These are phyloP conservation scores for Parelbella ahira DNA, from an alignment of 2,888 invertebrate genomes.

Conservation along the genomic window DNA sequence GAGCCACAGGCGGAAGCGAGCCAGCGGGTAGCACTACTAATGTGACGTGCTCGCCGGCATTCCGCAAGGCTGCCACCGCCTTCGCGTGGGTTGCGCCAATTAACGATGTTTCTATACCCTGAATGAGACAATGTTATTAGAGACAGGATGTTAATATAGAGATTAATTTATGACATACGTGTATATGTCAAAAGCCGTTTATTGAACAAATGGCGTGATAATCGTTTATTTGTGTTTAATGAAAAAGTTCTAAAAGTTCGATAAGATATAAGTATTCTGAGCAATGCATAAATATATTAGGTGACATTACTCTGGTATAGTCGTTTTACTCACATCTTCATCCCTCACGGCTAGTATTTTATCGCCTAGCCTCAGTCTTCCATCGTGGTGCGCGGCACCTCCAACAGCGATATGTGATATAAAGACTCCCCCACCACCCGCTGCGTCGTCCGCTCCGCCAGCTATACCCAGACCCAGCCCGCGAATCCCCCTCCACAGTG, in stretches of 20 bases:
- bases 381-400: constrained; percentile 72
- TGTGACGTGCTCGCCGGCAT: constrained; percentile 72
- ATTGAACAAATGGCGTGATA: no score
- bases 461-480: constrained; percentile 73
- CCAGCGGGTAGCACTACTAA: constrained; percentile 69
- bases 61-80: constrained; percentile 68
- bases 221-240: no score
- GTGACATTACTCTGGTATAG: no score
- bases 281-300: no score
- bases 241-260: no score
- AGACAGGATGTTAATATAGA: no score
- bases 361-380: constrained; percentile 72
- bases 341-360: constrained; percentile 75
- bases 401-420: constrained; percentile 74
- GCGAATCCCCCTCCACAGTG: constrained; percentile 67
- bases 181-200: no score
- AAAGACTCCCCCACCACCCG: constrained; percentile 73
- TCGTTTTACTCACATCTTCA: constrained; percentile 46
- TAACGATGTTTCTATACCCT: constrained; percentile 73
- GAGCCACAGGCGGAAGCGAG: constrained; percentile 61
- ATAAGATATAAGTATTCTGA: no score
- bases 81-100: constrained; percentile 73
- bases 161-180: no score
- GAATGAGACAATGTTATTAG: no score
- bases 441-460: constrained; percentile 72